Conservation (phyloP, 2,888 invertebrate species). For the Hydropsyche betteni region DNA sequence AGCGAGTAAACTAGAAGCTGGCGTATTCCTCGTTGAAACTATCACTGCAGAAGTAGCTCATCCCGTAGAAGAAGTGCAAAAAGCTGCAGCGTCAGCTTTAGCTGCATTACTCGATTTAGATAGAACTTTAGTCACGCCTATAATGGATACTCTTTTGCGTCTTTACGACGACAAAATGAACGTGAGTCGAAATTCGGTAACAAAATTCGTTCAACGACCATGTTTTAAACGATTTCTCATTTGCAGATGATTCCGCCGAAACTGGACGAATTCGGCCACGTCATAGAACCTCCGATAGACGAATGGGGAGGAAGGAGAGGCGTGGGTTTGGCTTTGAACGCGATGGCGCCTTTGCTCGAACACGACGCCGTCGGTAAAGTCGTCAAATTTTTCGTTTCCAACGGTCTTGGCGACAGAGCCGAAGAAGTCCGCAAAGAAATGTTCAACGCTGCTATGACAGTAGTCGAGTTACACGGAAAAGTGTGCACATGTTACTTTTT, state of each 20-base stretch:
- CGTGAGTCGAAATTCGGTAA: conserved; percentile 58
- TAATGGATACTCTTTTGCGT: conserved; percentile 73
- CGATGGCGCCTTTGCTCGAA: conserved; percentile 78
- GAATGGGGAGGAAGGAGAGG: conserved; percentile 92
- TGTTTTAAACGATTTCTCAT: neutral
- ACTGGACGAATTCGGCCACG: conserved; percentile 91
- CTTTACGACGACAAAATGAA: conserved; percentile 81
- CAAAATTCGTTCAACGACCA: neutral
- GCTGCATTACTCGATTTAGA: conserved; percentile 72
- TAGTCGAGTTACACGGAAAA: conserved; percentile 93
- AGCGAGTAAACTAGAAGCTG: conserved; percentile 61
- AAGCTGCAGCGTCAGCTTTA: conserved; percentile 82
- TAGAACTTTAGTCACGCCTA: conserved; percentile 58
- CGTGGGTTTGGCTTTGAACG: conserved; percentile 81
- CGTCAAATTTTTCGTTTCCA: conserved; percentile 85
- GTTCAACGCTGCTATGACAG: conserved; percentile 91
- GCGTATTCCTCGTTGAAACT: conserved; percentile 63
- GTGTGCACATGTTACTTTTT: conserved; percentile 58
- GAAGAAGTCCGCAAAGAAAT: conserved; percentile 86
- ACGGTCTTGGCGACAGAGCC: conserved; percentile 86
- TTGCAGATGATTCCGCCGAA: conserved; percentile 80
- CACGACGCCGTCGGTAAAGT: conserved; percentile 74
- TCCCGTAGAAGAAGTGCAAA: conserved; percentile 82
- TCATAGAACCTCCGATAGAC: conserved; percentile 85
- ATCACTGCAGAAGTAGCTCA: conserved; percentile 79